phyloP scores from a whole-genome alignment of 35 echinoderm and acorn worm species.

The Ophiothrix spiculata region DNA sequence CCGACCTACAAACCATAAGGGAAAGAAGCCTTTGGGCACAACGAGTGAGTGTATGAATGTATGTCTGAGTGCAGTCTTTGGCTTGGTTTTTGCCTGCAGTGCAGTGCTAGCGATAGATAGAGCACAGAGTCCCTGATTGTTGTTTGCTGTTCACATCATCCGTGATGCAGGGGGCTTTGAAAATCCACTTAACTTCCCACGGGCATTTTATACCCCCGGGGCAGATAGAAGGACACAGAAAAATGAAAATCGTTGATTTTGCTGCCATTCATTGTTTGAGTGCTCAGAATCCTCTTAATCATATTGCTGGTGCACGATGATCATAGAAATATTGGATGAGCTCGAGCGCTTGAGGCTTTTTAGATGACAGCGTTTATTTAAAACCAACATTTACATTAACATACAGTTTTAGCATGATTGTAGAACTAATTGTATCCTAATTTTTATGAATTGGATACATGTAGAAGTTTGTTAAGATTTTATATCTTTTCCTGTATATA shows the following conservation, averaged over 20 bases:
- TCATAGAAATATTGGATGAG: too few relatives aligned
- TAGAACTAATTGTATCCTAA: too few relatives aligned
- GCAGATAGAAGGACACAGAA: background rate
- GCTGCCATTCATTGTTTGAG: background rate
- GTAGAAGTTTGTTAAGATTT: too few relatives aligned
- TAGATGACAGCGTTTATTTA: too few relatives aligned
- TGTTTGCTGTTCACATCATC: background rate
- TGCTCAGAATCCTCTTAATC: background rate
- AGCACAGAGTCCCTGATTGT: conserved; percentile 4
- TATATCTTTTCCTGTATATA: too few relatives aligned
- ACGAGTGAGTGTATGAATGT: background rate
- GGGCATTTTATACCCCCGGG: background rate
- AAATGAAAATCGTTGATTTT: conserved; percentile 16
- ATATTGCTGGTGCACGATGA: too few relatives aligned
- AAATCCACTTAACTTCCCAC: background rate
- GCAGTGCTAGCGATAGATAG: background rate
- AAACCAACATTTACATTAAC: too few relatives aligned
- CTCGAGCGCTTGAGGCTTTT: too few relatives aligned
- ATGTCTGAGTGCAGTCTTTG: conserved; percentile 1
- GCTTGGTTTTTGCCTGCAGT: background rate
- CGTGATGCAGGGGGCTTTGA: background rate
- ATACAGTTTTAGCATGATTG: too few relatives aligned
- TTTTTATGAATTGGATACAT: too few relatives aligned
- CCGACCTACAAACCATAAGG: conserved; percentile 11
- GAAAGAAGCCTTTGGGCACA: background rate